Conservation (phyloP, 2,797 vertebrate species). For the Lagorchestes hirsutus region DNA sequence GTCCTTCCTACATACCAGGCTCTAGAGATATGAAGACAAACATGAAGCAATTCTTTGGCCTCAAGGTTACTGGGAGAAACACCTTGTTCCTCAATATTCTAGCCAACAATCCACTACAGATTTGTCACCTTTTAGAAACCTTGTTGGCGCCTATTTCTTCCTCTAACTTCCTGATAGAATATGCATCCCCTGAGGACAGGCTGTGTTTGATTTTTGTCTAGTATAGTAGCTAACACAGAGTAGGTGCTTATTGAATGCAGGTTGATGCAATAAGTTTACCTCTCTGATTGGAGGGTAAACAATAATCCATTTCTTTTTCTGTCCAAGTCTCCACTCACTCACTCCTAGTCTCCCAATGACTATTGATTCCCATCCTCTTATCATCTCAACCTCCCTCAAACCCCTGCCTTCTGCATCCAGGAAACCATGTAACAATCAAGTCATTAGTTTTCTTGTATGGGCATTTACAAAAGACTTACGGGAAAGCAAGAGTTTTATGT, state of each 20-base stretch:
- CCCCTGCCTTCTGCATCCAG: neutral
- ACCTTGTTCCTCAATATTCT: neutral
- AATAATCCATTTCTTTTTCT: neutral
- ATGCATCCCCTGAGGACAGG: neutral
- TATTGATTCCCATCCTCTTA: neutral
- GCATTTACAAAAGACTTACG: neutral
- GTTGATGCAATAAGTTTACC: neutral
- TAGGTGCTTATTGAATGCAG: neutral
- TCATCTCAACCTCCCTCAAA: neutral
- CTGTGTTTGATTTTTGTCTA: neutral
- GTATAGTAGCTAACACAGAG: neutral
- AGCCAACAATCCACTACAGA: neutral
- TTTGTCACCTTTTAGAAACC: neutral
- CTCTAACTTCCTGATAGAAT: neutral
- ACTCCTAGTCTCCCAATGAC: neutral
- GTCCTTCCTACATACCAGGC: neutral
- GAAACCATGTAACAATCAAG: neutral
- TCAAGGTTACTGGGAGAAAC: neutral
- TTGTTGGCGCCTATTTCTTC: neutral
- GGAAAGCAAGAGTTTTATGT: neutral
- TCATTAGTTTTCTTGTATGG: neutral
- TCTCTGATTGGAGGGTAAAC: neutral
- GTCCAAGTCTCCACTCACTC: neutral
- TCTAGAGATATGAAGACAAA: neutral
- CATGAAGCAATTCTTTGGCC: neutral